These are phyloP conservation scores for Eumerus sabulonum DNA, from an alignment of 2,888 invertebrate genomes.

Conservation along the genomic window DNA sequence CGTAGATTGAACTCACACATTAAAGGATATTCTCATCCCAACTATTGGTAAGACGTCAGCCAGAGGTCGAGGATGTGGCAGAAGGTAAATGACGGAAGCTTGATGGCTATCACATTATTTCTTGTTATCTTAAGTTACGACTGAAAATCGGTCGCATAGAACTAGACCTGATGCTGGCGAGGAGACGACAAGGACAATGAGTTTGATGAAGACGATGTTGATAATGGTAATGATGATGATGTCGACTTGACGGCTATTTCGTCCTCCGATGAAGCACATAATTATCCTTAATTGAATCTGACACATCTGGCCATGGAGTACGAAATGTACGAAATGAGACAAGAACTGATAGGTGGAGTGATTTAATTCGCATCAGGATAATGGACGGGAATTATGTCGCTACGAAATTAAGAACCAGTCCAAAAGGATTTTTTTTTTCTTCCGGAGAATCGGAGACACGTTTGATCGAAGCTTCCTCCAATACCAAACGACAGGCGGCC, in stretches of 20 bases:
- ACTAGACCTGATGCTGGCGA: constrained; percentile 32
- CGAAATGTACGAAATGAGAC: not conserved
- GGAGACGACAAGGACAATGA: constrained; percentile 42
- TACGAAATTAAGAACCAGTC: constrained; percentile 9
- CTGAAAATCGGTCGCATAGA: constrained; percentile 46
- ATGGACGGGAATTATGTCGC: constrained; percentile 51
- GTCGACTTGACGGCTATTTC: constrained; percentile 66
- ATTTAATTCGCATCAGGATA: constrained; percentile 40
- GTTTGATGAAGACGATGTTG: too few relatives aligned
- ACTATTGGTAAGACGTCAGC: constrained; percentile 45
- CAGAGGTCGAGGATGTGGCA: constrained; percentile 12
- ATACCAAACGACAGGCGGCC: not conserved
- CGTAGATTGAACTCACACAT: constrained; percentile 32
- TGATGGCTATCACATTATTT: constrained; percentile 58
- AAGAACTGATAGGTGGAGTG: constrained; percentile 10
- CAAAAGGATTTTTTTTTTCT: constrained; percentile 21
- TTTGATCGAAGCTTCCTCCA: too few relatives aligned
- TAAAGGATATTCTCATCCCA: constrained; percentile 59
- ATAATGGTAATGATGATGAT: constrained; percentile 58
- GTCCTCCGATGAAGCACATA: constrained; percentile 68
- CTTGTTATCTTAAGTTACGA: constrained; percentile 43
- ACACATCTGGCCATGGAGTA: constrained; percentile 57
- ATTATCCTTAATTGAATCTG: constrained; percentile 68
- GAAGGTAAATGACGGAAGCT: constrained; percentile 37
- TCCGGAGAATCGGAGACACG: not conserved